phyloP scores from a whole-genome alignment of 2,113 vertebrate genomes.

The Actinemys pallida region DNA sequence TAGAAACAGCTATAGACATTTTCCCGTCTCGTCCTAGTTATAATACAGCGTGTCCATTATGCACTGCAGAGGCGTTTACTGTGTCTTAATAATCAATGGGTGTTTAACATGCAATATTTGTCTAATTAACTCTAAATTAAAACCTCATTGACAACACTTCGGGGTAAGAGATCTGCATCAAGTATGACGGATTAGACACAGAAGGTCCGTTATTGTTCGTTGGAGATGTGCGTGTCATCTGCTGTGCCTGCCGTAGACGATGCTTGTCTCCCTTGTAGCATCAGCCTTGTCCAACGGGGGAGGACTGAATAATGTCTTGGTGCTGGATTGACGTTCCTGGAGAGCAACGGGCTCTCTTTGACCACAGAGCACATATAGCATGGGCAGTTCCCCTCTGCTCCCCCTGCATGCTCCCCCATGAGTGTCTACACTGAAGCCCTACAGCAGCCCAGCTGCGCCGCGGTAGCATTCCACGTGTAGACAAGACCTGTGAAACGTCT shows the following conservation, averaged over 20 bases:
- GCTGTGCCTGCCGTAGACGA: constrained; percentile 9
- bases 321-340: constrained; percentile 2
- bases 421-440: accelerated
- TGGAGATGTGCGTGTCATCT: constrained; percentile 7
- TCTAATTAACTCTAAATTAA: constrained; percentile 86
- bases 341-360: not conserved
- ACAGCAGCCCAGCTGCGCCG: no score
- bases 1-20: constrained; percentile 63
- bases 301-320: not conserved
- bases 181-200: constrained; percentile 80
- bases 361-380: not conserved
- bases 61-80: constrained; percentile 34
- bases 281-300: constrained; percentile 20
- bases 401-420: accelerated
- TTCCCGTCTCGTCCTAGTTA: constrained; percentile 58
- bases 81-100: constrained; percentile 82
- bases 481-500: not conserved
- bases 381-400: not conserved
- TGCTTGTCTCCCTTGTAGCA: constrained; percentile 16
- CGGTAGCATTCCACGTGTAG: not conserved
- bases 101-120: constrained; percentile 80
- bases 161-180: constrained; percentile 70
- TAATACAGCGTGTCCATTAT: constrained; percentile 68
- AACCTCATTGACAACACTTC: constrained; percentile 78
- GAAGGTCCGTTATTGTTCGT: constrained; percentile 66